Evolutionary conservation across 2,113 vertebrate genomes (phyloP), one percentile per base, ranked within the genome.

Genomic region (Apaloderma vittatum): DNA sequence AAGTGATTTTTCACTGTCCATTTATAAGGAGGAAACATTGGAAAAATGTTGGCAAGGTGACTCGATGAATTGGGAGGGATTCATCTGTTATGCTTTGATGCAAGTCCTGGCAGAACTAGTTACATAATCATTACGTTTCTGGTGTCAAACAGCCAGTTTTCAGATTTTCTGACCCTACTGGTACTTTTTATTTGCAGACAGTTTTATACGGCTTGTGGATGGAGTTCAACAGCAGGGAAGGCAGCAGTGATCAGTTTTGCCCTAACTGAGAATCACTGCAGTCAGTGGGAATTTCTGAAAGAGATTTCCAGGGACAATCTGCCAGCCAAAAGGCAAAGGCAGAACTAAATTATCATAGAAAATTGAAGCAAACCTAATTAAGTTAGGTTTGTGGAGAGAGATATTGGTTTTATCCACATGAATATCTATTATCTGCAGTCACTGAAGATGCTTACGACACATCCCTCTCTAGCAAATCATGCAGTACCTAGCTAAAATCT

Each of bases 291-390:
- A 93, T 97, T 96, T 94, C 58, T 95, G 40, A 88, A 85, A 91
- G 51, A 94, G 68, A 70, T 94, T 98, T 97, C 89, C 75, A 95
- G 96, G 94, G 82, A 96, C 52, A 76, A 81, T 91, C 68, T 96
- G 78, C 68, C 86, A 96, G 90, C 89, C 94, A 96, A 97, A 97
- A 96, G 63, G 81, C 91, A 94, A 97, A 96, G 67, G 87, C 86
- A 96, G 93, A 96, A 96, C 93, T 82, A 91, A 97, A 97, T 68
- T 96, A 76, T 96, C 65, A 55, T 65, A 70, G 95, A 93, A 98
- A 97, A 98, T 94, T 88, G 94, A 46, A 96, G 72, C 79, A 96
- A 94, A 91, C 48, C 78, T 93, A 94, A 94, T 98, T 97, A 97
- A 96, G 96, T 58, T 73, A 54, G 36, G 93, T 84, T 86, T 92